These are phyloP conservation scores for Radopholus similis DNA, from an alignment of 1,140 invertebrate species.

Conservation along the genomic window DNA sequence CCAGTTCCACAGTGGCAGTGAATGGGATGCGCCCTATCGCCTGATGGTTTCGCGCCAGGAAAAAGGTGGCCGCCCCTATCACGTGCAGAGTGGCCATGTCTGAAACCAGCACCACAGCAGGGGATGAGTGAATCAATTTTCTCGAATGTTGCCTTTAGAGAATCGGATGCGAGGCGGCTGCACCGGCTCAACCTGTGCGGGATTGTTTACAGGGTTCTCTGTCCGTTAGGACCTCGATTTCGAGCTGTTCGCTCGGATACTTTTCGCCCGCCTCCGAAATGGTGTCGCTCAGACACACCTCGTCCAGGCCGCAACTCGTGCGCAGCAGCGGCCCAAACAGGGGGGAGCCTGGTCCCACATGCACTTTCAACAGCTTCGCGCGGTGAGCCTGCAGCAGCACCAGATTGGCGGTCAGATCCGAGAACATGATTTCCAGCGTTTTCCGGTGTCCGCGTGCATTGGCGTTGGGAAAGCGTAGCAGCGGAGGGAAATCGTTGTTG, in stretches of 20 bases:
- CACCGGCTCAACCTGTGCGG: constrained; percentile 27
- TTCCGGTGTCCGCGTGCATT: not conserved
- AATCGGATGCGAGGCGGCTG: constrained; percentile 30
- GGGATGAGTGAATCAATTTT: not conserved
- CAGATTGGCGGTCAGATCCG: constrained; percentile 33
- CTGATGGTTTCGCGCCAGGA: constrained; percentile 20
- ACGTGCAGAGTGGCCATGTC: constrained; percentile 18
- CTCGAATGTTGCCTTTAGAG: constrained; percentile 31
- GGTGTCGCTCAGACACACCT: constrained; percentile 44
- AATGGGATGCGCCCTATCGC: constrained; percentile 44
- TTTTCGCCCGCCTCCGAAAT: constrained; percentile 39
- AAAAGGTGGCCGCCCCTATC: constrained; percentile 41
- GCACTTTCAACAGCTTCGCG: constrained; percentile 32
- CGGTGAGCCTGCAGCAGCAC: constrained; percentile 37
- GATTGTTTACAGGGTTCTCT: not conserved
- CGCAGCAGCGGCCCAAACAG: constrained; percentile 39
- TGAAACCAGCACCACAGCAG: too few relatives aligned
- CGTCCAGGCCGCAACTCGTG: constrained; percentile 35
- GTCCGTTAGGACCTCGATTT: constrained; percentile 16
- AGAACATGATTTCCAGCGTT: constrained; percentile 35
- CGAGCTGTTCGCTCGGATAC: constrained; percentile 40
- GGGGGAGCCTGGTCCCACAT: constrained; percentile 30
- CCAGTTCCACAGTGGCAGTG: constrained; percentile 19
- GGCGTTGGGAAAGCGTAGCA: constrained; percentile 28
- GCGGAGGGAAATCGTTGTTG: not conserved